Base-by-base conservation (phyloP, 2,113 vertebrate genomes). In the Limnothrissa miodon region DNA sequence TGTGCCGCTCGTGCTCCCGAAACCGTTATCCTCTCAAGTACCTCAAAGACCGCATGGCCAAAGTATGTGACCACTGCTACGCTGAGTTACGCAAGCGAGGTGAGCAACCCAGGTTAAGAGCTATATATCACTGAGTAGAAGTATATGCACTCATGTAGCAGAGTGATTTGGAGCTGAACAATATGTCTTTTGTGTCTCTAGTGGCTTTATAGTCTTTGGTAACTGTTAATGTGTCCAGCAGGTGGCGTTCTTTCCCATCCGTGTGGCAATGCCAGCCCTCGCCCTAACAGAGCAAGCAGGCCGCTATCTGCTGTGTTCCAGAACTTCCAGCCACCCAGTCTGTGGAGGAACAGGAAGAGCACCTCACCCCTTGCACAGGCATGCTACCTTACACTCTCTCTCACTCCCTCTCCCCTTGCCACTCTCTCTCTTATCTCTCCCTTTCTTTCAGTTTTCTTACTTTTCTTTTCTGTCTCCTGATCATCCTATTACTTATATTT, bases 21-120 rank as follows among this genome's bases (percentile, higher is more conserved):
- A 99, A 98, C 93, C 96, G 97, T 89, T 98, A 97, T 89, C 96
- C 98, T 2, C 95, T 99, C 86, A 98, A 96, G 91, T 99, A 99
- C 94, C 96, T 99, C 93, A 98, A 97, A 89, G 96, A 98, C 87
- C 95, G 96, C 56, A 91, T 96, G 93, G 96, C 96, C 86, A 99
- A 98, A 95, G 98, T 99, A 85, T 99, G 98, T 83, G 96, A 99
- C 11, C 95, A 94, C 92, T 99, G 98, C 92, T 97, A 96, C n/a
- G 85, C 82, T 3, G 96, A 99, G 90, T 94, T 99, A 15, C 96
- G 94, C 90, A 97, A 95, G 90, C 94, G 94, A 95, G 97, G 97
- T 92, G 93, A 87, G 85, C 39, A 42, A 42, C 44, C 33, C 13
- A 44, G n/a, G 7, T 10, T 33, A 10, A 1, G n/a, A 29, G 33